Conservation (phyloP, 2,113 vertebrate species). For the Pomatostomus ruficeps region DNA sequence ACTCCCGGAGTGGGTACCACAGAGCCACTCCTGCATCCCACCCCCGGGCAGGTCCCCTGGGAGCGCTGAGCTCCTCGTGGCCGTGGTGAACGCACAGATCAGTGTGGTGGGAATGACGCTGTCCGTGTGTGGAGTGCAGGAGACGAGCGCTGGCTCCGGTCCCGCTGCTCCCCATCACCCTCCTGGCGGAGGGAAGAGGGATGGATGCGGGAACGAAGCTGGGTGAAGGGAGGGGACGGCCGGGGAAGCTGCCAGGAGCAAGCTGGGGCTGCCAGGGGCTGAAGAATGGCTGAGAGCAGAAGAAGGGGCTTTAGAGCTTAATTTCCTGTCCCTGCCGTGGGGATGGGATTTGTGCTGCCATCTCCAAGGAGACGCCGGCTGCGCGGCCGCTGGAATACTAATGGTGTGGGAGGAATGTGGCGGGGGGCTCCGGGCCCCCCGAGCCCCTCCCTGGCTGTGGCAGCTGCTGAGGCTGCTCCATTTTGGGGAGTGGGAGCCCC, state of each 20-base stretch:
- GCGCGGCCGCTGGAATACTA: not conserved
- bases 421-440: not conserved
- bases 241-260: not conserved
- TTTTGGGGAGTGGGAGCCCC: not conserved
- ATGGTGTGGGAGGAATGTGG: not conserved
- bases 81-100: accelerated
- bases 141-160: not conserved
- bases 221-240: not conserved
- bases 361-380: constrained; percentile 51
- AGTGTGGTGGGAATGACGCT: accelerated
- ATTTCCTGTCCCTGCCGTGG: constrained; percentile 55
- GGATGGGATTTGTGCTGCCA: constrained; percentile 43
- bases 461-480: accelerated
- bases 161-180: not conserved
- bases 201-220: not conserved
- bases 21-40: not conserved
- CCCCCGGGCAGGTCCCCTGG: not conserved
- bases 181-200: accelerated
- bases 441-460: not conserved
- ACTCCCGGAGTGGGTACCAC: not conserved
- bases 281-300: constrained; percentile 36
- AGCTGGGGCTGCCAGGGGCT: not conserved
- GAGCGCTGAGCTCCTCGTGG: accelerated
- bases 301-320: constrained; percentile 63
- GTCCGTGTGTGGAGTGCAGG: accelerated